Base-by-base conservation (phyloP, 2,797 vertebrate species). In the Sebastes oblongus region DNA sequence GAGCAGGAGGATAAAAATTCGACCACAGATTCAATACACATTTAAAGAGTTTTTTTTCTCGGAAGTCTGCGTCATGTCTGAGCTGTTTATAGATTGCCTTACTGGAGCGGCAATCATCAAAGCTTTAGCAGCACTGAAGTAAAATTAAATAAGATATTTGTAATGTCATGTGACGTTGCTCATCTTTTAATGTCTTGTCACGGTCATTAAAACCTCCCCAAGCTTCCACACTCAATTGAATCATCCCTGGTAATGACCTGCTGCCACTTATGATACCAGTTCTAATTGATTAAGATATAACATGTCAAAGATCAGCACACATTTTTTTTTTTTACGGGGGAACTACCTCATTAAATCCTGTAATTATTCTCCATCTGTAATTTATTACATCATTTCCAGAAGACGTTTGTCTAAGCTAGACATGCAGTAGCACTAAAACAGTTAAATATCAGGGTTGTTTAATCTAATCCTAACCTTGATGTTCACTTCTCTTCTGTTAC, bases 401-500 rank as follows among this genome's bases (percentile, higher is more conserved):
- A 34, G 7, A 25, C 3, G 3, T 39, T 32, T 50, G 32, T 25
- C 13, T n/a, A 4, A 46, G n/a, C 12, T 60, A 29, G 12, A 64
- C 25, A 39, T 62, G 27, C 7, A 60, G 34, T 12, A 66, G 30
- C 3, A 61, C 22, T 22, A 52, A 56, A 70, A n/a, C 8, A 1
- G 27, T 66, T 30, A 5, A 52, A 50, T 66, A 9, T 75, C 20
- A 39, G 20, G 1, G 18, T 24, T 36, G 27, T 13, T 72, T 39
- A 18, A 75, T 30, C 11, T 39, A 24, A 11, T 68, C 69, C 32
- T 81, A 62, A 82, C 56, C n/a, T 65, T 18, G 22, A 14, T 81
- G 46, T 75, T 70, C n/a, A 18, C 75, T 59, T 86, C 30, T 74
- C 24, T 67, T 85, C 54, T 86, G 61, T 67, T 82, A 24, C 42